Percentiles rank a stretch among this genome's conserved stretches.
Evolutionary conservation across 2,113 vertebrate genomes (phyloP).

Genomic region (Noctilio leporinus): DNA sequence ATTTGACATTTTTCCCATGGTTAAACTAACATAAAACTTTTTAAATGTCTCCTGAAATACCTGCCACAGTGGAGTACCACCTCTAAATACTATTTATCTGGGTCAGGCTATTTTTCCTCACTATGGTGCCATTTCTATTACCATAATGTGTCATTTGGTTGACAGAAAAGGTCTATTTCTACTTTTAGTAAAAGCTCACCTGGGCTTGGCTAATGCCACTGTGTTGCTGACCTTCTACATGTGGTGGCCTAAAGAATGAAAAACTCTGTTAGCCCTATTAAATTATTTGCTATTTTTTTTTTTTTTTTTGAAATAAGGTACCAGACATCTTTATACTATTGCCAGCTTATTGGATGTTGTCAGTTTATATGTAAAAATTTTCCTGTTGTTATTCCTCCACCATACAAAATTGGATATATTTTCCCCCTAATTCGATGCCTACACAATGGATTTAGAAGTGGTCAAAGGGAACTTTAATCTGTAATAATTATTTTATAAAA

Average conservation of each 20-base stretch:
- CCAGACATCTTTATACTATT: background rate
- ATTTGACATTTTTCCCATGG: background rate
- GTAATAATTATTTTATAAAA: background rate
- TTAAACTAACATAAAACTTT: background rate
- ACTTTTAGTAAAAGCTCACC: background rate
- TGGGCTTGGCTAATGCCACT: background rate
- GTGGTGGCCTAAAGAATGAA: no score
- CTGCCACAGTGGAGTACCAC: rapidly evolving
- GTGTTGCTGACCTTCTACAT: background rate
- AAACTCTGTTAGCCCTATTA: background rate
- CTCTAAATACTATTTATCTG: background rate
- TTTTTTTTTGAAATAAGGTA: background rate
- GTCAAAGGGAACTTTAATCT: background rate
- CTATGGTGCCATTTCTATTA: background rate
- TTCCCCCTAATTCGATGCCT: background rate
- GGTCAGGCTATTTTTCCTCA: background rate
- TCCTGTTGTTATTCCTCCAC: background rate
- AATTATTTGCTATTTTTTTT: background rate
- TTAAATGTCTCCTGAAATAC: background rate
- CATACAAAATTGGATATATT: background rate
- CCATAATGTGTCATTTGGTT: rapidly evolving
- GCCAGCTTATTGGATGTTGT: background rate
- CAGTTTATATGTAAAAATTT: background rate
- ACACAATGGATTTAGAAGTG: background rate
- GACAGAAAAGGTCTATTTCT: rapidly evolving